Evolutionary conservation across 2,797 vertebrate genomes (phyloP).

Genomic region (Allobates femoralis): DNA sequence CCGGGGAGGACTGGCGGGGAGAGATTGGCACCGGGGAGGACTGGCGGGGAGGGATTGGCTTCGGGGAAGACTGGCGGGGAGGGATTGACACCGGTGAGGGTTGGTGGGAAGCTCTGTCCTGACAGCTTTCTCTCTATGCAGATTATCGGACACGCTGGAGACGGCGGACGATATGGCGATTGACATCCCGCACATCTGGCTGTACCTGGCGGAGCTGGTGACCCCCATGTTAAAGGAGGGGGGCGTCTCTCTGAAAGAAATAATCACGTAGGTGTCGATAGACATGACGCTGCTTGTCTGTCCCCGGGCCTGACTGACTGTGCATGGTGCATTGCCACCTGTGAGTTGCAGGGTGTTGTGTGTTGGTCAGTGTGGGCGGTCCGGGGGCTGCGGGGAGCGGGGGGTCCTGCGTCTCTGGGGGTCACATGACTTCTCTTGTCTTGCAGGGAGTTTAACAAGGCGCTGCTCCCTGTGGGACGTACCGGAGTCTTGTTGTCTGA

Average conservation of each 20-base stretch:
- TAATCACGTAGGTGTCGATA: constrained; percentile 89
- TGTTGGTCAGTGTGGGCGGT: too few relatives aligned
- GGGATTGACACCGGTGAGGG: too few relatives aligned
- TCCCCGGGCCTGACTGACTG: too few relatives aligned
- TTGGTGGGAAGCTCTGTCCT: neutral
- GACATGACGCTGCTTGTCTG: too few relatives aligned
- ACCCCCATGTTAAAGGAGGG: constrained; percentile 91
- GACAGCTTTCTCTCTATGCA: constrained; percentile 60
- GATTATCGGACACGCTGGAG: constrained; percentile 92
- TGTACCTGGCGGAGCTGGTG: constrained; percentile 94
- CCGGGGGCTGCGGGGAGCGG: neutral
- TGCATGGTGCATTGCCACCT: too few relatives aligned
- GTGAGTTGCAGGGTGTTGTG: too few relatives aligned
- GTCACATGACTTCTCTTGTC: too few relatives aligned
- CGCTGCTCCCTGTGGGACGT: constrained; percentile 96
- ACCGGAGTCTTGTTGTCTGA: constrained; percentile 93
- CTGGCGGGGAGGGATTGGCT: too few relatives aligned
- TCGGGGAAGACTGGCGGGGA: too few relatives aligned
- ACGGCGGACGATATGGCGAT: constrained; percentile 97
- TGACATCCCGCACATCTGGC: constrained; percentile 97
- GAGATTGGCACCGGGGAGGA: too few relatives aligned
- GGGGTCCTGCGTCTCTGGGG: too few relatives aligned
- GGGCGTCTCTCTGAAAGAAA: constrained; percentile 94
- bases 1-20: too few relatives aligned
- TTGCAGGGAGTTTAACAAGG: constrained; percentile 96